Base-by-base conservation (phyloP, 2,797 vertebrate species). In the Lophotriccus pileatus region DNA sequence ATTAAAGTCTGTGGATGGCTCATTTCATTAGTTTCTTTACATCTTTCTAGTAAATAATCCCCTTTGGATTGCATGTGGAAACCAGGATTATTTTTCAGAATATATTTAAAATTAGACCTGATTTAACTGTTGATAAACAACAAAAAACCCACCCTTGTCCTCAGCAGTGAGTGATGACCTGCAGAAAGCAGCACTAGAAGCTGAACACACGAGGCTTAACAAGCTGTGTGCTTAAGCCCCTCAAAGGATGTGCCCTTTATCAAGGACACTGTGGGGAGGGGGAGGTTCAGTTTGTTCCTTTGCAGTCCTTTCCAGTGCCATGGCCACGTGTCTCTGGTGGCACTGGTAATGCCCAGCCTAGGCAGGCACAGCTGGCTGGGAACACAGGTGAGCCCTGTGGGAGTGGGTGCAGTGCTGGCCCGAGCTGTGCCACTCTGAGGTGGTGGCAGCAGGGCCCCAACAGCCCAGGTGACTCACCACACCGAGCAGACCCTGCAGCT, bases 1-100 rank as follows among this genome's bases (percentile, higher is more conserved):
- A 95, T 95, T 96, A 95, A 96, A 96, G 70, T 55, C 59, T 67
- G 41, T 83, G 81, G 84, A 93, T 85, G 92, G 77, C 68, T 89
- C 46, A 25, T 30, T 70, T 84, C 84, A 34, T 74, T 74, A 91
- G 14, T 89, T 76, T 63, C 66, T 78, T 84, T 56, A 89, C 22
- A 8, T 79, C 59, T 52, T 46, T 91, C 63, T 74, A 92, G 46
- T 53, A 69, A 87, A 75, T 55, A 77, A 94, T 80, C 5, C 14
- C 43, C 62, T 80, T 70, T n/a, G 43, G 37, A 17, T 27, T 66
- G 30, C 30, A 64, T 37, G 28, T 37, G 62, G 72, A 88, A 70
- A 59, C 5, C 50, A 69, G 41, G 7, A 74, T 93, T 84, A 56
- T 70, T 94, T 67, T 91, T 74, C 67, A 82, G 52, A 46, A 82